Evolutionary conservation across 2,888 invertebrate genomes (phyloP), one percentile per base, ranked within the genome.

Genomic region (Spialia ferax): DNA sequence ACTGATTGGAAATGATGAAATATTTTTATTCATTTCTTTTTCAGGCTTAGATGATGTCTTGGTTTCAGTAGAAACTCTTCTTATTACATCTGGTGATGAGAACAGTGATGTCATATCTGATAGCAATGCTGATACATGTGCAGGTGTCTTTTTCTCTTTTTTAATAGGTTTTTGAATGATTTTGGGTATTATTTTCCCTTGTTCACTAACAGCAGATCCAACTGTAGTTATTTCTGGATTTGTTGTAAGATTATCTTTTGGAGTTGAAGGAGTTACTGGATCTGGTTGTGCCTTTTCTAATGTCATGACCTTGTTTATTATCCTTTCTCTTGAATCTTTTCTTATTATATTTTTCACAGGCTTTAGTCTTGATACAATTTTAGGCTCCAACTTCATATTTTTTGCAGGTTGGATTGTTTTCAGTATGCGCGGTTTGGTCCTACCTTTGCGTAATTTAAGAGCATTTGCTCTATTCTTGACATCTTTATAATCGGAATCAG

Each of bases 11-110:
- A 13, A 10, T 29, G 57, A 20, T 18, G 63, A 63, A 32, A 63
- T 7, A 74, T 85, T 85, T 73, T 85, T 85, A 62, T 82, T 11
- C 55, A 77, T 20, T 26, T 95, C 95, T 81, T 95, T 94, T 1
- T 94, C 94, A 73, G 88, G 77, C 79, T 94, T 94, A 6, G 87
- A 87, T 73, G 94, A 82, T 22, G 82, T 73, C 78, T 95, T 95
- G 54, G 81, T 84, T 64, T 94, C 94, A 52, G 94, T 91, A 63
- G 94, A 94, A 15, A 96, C 96, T 76, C 96, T 93, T 76, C 96
- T 93, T 68, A 97, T 96, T 63, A 97, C 96, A 91, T 97, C 97
- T 20, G 97, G 97, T 50, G 96, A 95, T 6, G 97, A 97, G 83
- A 97, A 97, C 68, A 97, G 85, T 42, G 96, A 96, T 68, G 97